Conservation (phyloP, 2,113 vertebrate species). For the Rhinoptilus africanus region DNA sequence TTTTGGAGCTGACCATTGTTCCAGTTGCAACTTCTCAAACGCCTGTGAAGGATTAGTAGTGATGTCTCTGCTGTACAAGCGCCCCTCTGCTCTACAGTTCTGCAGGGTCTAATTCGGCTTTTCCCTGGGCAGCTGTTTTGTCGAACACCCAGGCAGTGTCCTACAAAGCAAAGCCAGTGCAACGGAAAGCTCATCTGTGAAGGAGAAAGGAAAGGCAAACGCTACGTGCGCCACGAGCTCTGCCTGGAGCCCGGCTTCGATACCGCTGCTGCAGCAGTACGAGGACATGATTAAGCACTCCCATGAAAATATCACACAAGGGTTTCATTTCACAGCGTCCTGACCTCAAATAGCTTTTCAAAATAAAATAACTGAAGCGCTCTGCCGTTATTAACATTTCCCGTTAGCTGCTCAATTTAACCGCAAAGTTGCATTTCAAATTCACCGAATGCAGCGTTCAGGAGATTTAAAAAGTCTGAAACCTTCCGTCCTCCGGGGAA, state of each 20-base stretch:
- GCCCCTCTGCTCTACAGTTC: not conserved
- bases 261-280: not conserved
- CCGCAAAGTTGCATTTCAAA: not conserved
- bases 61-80: not conserved
- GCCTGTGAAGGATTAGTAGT: not conserved
- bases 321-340: not conserved
- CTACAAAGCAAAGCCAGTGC: not conserved
- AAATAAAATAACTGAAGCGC: not conserved
- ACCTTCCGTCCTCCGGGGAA: not conserved
- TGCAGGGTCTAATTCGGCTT: not conserved
- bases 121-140: not conserved
- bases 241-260: not conserved
- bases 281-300: not conserved
- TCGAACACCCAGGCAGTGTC: not conserved
- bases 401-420: not conserved
- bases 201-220: not conserved
- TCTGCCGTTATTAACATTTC: not conserved
- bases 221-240: rapidly evolving
- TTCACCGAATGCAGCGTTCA: not conserved
- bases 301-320: not conserved
- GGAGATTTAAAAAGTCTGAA: not conserved
- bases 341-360: not conserved
- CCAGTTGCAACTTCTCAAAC: not conserved
- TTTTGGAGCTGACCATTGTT: not conserved
- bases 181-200: not conserved